A percentile compares a stretch with the other conserved stretches of the same genome.
These are phyloP conservation scores for Pseudochaenichthys georgianus DNA, from an alignment of 2,797 vertebrate genomes.

Conservation along the genomic window DNA sequence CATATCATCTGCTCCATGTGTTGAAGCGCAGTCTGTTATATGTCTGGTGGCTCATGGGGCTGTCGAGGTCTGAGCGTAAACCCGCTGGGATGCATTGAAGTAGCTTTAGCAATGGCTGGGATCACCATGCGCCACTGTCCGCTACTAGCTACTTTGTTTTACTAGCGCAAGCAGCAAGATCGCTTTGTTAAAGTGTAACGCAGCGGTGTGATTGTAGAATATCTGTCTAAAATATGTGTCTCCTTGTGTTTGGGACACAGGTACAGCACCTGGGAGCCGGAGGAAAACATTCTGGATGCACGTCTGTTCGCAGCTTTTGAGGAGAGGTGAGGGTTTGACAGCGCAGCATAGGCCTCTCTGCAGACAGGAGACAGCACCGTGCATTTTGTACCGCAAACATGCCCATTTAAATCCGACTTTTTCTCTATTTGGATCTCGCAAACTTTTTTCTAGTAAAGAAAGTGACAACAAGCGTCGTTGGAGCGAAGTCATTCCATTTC, in stretches of 20 bases:
- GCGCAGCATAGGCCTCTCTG: conserved; percentile 68
- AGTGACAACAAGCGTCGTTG: neutral
- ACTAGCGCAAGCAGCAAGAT: conserved; percentile 27
- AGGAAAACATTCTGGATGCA: conserved; percentile 96
- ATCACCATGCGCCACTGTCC: conserved; percentile 70
- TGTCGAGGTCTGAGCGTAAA: neutral
- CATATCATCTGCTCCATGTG: conserved; percentile 4
- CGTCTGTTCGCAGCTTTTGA: conserved; percentile 96
- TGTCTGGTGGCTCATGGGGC: neutral
- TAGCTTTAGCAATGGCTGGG: conserved; percentile 69
- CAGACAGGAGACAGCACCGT: conserved; percentile 17
- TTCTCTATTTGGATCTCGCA: neutral
- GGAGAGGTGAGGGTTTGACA: conserved; percentile 90
- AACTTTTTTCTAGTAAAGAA: neutral
- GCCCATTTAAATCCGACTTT: neutral
- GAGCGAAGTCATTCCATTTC: neutral
- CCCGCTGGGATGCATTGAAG: conserved; percentile 9
- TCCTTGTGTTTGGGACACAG: conserved; percentile 73
- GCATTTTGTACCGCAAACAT: neutral
- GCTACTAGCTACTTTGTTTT: conserved; percentile 37
- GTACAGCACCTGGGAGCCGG: conserved; percentile 98
- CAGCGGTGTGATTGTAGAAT: neutral
- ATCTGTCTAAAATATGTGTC: neutral
- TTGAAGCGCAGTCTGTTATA: neutral
- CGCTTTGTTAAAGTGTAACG: conserved; percentile 31